Evolutionary conservation across 2,888 invertebrate species (phyloP).

Genomic region (Tenthredo amoena): DNA sequence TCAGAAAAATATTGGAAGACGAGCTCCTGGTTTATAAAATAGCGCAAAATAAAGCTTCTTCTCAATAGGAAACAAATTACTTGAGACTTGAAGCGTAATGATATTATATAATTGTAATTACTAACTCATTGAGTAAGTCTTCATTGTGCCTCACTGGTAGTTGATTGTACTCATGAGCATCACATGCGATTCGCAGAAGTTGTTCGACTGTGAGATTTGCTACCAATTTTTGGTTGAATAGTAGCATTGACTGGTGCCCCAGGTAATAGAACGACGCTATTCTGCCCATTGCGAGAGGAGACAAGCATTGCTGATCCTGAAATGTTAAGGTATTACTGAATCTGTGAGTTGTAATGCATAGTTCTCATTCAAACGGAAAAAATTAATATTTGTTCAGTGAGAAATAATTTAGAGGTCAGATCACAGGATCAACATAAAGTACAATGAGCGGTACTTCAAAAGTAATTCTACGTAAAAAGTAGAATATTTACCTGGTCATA

Average conservation of each 20-base stretch:
- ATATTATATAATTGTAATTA: slow-evolving; percentile 52
- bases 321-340: neutral
- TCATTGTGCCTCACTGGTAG: slow-evolving; percentile 99
- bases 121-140: slow-evolving; percentile 93
- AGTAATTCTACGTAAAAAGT: neutral
- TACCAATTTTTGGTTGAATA: slow-evolving; percentile 87
- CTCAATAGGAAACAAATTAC: slow-evolving; percentile 4
- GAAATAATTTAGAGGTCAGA: slow-evolving; percentile 20
- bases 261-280: slow-evolving; percentile 99
- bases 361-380: neutral
- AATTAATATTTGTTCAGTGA: slow-evolving; percentile 30
- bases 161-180: slow-evolving; percentile 94
- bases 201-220: slow-evolving; percentile 84
- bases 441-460: slow-evolving; percentile 5
- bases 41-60: neutral
- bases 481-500: slow-evolving; percentile 83
- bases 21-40: too few relatives aligned
- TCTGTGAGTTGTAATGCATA: neutral
- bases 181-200: slow-evolving; percentile 88
- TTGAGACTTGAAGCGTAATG: neutral
- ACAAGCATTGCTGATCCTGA: slow-evolving; percentile 68
- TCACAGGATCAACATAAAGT: neutral
- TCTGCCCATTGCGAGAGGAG: slow-evolving; percentile 86
- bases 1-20: too few relatives aligned
- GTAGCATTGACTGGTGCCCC: slow-evolving; percentile 93